Percentiles rank a stretch among this genome's conserved stretches.
These are phyloP conservation scores for Palythoa caribaeorum DNA, from an alignment of 92 coral and sea anemone species.

Conservation along the genomic window DNA sequence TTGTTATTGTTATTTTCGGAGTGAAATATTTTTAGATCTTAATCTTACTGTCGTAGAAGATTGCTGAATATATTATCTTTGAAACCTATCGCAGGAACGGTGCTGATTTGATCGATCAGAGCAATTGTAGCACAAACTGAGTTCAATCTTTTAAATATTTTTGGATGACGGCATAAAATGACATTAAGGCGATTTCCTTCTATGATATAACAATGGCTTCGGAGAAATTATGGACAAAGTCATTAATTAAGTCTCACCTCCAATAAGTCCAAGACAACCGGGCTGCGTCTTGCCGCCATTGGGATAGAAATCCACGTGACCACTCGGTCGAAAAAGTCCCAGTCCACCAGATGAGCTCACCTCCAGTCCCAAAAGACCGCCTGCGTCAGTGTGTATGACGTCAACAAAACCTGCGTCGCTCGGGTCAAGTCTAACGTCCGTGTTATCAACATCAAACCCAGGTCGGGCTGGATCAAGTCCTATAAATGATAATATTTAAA, in stretches of 20 bases:
- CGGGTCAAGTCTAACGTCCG: constrained; percentile 87
- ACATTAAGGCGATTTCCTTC: too few relatives aligned
- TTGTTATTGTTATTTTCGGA: too few relatives aligned
- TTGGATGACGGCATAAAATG: too few relatives aligned
- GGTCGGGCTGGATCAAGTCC: constrained; percentile 98
- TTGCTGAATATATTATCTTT: neutral
- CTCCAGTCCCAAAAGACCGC: constrained; percentile 57
- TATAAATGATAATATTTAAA: neutral
- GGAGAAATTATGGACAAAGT: neutral
- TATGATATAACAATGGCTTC: neutral
- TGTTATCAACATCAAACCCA: constrained; percentile 75
- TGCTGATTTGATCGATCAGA: too few relatives aligned
- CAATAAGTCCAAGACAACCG: constrained; percentile 79
- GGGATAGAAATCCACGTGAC: constrained; percentile 97
- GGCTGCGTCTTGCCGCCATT: constrained; percentile 95
- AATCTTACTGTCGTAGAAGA: too few relatives aligned
- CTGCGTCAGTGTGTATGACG: constrained; percentile 90
- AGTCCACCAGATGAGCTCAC: constrained; percentile 59
- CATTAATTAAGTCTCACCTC: constrained; percentile 30
- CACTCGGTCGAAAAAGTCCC: constrained; percentile 85
- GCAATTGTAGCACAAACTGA: too few relatives aligned
- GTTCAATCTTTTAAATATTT: too few relatives aligned
- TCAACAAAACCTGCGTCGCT: constrained; percentile 94
- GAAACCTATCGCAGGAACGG: too few relatives aligned
- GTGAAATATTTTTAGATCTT: too few relatives aligned